Base-by-base conservation (phyloP, 92 coral and sea anemone genomes). In the Phenganax marumi region DNA sequence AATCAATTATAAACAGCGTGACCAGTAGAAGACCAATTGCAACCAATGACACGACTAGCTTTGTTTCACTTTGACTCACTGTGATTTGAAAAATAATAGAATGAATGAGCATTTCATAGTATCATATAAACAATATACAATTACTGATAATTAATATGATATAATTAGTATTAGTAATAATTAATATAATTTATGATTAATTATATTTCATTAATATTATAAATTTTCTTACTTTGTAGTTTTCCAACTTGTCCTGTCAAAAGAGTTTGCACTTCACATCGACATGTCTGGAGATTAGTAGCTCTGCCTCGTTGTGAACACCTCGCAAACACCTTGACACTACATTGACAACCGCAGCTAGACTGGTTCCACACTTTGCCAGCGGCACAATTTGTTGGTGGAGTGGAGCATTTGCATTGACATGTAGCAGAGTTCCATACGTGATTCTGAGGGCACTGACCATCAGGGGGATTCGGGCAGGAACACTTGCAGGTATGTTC, bases 331-430 rank as follows among this genome's bases (percentile, higher is more conserved):
- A 77, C 73, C 22, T 23, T 52, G 13, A 46, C 21, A 21, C 68
- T 84, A 39, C 85, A 84, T 39, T 77, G 81, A 56, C 94, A 91
- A 14, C 66, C 52, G 63, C 94, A 86, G 0, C 22, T 80, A 0
- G 83, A 76, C 11, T 50, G 49, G 70, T 75, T 88, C 94, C 94
- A 91, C 9, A 74, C 55, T 85, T 23, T 81, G 8, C 68, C 33
- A 48, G 48, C 0, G 23, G 85, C 24, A 51, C 91, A 88, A 49
- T 70, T 73, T 12, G 12, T n/a, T 4, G 64, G 68, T 16, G 86
- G 51, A 3, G 56, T 60, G 8, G n/a, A 12, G 19, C 91, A 88
- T 5, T 72, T 74, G 46, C 91, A 88, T 46, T 84, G 77, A 51
- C 91, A 88, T 22, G 48, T 47, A 11, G 21, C 55, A 9, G 71